Conservation (phyloP, 2,797 vertebrate species). For the Gymnoscopelus microlampas region DNA sequence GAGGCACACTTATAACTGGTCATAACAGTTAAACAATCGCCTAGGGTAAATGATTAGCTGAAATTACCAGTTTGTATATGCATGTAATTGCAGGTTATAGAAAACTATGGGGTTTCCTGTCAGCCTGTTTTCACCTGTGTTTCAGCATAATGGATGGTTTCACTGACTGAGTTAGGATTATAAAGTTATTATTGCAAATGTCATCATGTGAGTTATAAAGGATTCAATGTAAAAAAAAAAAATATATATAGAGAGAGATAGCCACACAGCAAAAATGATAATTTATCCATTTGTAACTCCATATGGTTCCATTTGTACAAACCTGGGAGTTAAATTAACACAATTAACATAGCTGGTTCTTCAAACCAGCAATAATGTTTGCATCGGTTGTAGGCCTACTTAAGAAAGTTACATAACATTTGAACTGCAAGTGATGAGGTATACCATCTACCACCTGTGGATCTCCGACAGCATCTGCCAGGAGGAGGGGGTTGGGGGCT, state of each 20-base stretch:
- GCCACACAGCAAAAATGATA: too few relatives aligned
- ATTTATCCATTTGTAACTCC: too few relatives aligned
- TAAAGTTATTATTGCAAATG: too few relatives aligned
- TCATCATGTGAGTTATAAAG: too few relatives aligned
- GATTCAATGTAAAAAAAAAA: too few relatives aligned
- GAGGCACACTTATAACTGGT: background rate
- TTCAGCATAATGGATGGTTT: background rate
- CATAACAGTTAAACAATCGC: background rate
- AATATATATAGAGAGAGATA: too few relatives aligned
- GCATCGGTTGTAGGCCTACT: constrained; percentile 27
- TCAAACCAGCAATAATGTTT: background rate
- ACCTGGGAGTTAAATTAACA: too few relatives aligned
- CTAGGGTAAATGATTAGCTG: background rate
- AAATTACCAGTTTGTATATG: background rate
- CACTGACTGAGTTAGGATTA: too few relatives aligned
- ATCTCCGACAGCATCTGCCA: constrained; percentile 74
- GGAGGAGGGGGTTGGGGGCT: constrained; percentile 64
- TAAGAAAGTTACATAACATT: constrained; percentile 27
- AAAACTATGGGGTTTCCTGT: constrained; percentile 30
- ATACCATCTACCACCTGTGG: constrained; percentile 78
- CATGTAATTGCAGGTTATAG: constrained; percentile 15
- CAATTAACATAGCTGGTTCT: too few relatives aligned
- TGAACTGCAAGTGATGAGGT: constrained; percentile 20
- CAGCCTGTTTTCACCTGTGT: constrained; percentile 3
- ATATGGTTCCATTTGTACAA: too few relatives aligned